Conservation (phyloP, 92 coral and sea anemone species). For the Pocillopora meandrina region DNA sequence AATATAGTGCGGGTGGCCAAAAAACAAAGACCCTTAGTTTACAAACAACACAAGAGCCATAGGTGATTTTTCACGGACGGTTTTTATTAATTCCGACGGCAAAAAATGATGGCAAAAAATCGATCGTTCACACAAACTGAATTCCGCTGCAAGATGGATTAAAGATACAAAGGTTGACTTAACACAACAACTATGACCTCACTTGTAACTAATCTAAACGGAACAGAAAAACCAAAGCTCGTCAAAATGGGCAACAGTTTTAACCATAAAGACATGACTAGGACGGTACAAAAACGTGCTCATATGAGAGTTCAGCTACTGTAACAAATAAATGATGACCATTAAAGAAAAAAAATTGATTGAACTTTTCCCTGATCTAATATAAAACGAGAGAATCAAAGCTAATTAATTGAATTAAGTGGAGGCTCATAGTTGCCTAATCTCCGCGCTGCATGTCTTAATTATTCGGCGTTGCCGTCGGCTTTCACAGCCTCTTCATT, state of each 20-base stretch:
- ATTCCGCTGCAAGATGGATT: constrained; percentile 51
- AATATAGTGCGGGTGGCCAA: too few relatives aligned
- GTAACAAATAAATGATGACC: constrained; percentile 29
- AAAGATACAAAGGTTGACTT: constrained; percentile 41
- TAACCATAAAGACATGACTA: constrained; percentile 6
- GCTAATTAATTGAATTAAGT: constrained; percentile 27
- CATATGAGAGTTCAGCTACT: constrained; percentile 23
- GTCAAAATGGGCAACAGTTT: constrained; percentile 13
- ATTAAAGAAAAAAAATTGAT: constrained; percentile 19
- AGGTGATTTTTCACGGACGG: constrained; percentile 31
- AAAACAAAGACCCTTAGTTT: too few relatives aligned
- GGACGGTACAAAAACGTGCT: constrained; percentile 21
- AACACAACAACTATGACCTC: constrained; percentile 52
- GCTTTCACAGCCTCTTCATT: constrained; percentile 28
- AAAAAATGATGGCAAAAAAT: constrained; percentile 47
- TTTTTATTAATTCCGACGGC: constrained; percentile 52
- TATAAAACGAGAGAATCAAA: constrained; percentile 27
- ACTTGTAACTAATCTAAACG: constrained; percentile 21
- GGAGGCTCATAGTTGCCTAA: constrained; percentile 50
- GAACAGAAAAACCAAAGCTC: constrained; percentile 24
- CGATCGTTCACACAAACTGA: constrained; percentile 48
- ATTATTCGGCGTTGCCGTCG: constrained; percentile 40
- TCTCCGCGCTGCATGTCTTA: constrained; percentile 20
- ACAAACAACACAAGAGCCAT: neutral
- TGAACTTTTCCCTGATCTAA: constrained; percentile 2